Percentiles rank a stretch among this genome's conserved stretches.
Evolutionary conservation across 1,140 invertebrate species (phyloP).

Genomic region (Hycleus phaleratus): DNA sequence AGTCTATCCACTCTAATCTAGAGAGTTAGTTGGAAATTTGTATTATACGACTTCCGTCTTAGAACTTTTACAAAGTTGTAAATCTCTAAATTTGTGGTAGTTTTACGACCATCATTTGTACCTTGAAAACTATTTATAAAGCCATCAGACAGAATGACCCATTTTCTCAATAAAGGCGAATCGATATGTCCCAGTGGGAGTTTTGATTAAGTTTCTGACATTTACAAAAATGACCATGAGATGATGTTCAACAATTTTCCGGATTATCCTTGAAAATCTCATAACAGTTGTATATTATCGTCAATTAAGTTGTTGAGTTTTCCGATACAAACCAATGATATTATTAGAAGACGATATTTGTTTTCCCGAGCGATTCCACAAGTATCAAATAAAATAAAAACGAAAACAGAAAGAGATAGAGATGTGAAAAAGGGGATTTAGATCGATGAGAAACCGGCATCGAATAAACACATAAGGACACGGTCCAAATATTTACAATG

Average conservation of each 20-base stretch:
- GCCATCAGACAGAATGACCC: conserved; percentile 19
- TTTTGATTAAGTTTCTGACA: conserved; percentile 3
- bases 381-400: conserved; percentile 2
- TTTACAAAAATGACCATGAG: conserved; percentile 3
- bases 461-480: conserved; percentile 7
- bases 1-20: too few relatives aligned
- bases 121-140: conserved; percentile 24
- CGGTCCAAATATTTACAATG: conserved; percentile 18
- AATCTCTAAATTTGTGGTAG: conserved; percentile 13
- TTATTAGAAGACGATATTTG: conserved; percentile 6
- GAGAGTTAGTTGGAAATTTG: too few relatives aligned
- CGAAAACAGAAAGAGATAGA: too few relatives aligned
- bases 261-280: conserved; percentile 6
- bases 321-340: background rate
- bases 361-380: conserved; percentile 3
- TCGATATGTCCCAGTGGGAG: conserved; percentile 7
- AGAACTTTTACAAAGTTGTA: conserved; percentile 1
- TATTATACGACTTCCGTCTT: too few relatives aligned
- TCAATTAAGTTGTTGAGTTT: too few relatives aligned
- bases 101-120: conserved; percentile 10
- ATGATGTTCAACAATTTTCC: background rate
- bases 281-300: too few relatives aligned
- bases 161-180: conserved; percentile 22
- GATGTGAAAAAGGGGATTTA: background rate
- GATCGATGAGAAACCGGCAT: conserved; percentile 1